phyloP scores from a whole-genome alignment of 2,797 vertebrate species.

The Gymnothorax reevesii region DNA sequence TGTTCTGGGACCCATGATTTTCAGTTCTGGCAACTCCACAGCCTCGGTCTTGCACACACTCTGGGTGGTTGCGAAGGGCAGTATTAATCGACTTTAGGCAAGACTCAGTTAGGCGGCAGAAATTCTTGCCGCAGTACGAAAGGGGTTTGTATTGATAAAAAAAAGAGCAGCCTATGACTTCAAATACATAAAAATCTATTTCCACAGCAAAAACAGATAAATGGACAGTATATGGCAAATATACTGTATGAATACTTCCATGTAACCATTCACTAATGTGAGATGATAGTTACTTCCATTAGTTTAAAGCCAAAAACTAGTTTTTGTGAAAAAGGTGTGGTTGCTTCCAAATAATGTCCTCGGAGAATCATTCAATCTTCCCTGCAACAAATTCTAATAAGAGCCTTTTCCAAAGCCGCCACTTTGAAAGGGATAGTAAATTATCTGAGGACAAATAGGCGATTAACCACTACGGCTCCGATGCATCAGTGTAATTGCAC shows the following conservation, averaged over 20 bases:
- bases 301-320: not conserved
- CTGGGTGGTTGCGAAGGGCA: too few relatives aligned
- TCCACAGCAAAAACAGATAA: too few relatives aligned
- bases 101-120: too few relatives aligned
- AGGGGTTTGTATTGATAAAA: too few relatives aligned
- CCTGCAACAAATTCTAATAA: slow-evolving; percentile 36
- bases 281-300: not conserved
- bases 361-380: slow-evolving; percentile 53
- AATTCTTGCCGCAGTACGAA: too few relatives aligned
- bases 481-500: slow-evolving; percentile 56
- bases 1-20: too few relatives aligned
- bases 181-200: too few relatives aligned
- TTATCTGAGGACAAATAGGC: slow-evolving; percentile 60
- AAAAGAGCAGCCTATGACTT: too few relatives aligned
- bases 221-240: too few relatives aligned
- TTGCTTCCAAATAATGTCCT: slow-evolving; percentile 50
- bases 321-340: slow-evolving; percentile 21
- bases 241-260: not conserved
- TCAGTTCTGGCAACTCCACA: too few relatives aligned
- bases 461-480: slow-evolving; percentile 55
- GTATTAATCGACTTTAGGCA: too few relatives aligned
- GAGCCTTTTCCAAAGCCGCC: slow-evolving; percentile 51
- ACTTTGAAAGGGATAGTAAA: slow-evolving; percentile 61
- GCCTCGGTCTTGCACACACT: too few relatives aligned
- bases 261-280: not conserved